Base-by-base conservation (phyloP, 2,888 invertebrate genomes). In the Hoplodrina ambigua region DNA sequence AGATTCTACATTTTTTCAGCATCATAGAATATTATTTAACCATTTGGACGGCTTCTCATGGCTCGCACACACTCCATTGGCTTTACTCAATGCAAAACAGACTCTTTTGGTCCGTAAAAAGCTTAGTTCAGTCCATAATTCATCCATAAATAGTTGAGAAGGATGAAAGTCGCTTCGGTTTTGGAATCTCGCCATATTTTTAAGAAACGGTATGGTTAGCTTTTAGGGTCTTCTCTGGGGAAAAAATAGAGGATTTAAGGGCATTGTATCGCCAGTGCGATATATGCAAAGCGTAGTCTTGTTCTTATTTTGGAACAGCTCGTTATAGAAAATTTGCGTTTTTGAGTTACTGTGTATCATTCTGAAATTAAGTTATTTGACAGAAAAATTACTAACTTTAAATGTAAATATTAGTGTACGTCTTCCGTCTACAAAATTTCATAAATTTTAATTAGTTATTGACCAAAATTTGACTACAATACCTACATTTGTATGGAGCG, bases 21-120 rank as follows among this genome's bases (percentile, higher is more conserved):
- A 20, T 17, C 33, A 2, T 1, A 56, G 15, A 17, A 20, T 11
- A 50, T 64, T 46, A 67, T 63, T 58, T 44, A 59, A n/a, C 10
- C 10, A 53, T 61, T 69, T 54, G 15, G 11, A 33, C 54, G 17
- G 57, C 8, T 63, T 53, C 30, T 52, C 20, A 58, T 63, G 15
- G 17, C 41, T 33, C 41, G 41, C 13, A 37, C 49, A 70, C 64
- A 53, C 69, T 46, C 15, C 58, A 65, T 63, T 81, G 54, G 49
- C 10, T 76, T 69, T 75, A 6, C 37, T 64, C 19, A 64, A 72
- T 60, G 41, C 19, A 56, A 53, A 61, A 44, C 19, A 37, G 37
- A 49, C 44, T 58, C 30, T 55, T 55, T 49, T 17, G 10, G 30
- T 49, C 25, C 37, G 50, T 69, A 67, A 64, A 66, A 20, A 54